phyloP scores from a whole-genome alignment of 2,113 vertebrate genomes.

The Chauna torquata region DNA sequence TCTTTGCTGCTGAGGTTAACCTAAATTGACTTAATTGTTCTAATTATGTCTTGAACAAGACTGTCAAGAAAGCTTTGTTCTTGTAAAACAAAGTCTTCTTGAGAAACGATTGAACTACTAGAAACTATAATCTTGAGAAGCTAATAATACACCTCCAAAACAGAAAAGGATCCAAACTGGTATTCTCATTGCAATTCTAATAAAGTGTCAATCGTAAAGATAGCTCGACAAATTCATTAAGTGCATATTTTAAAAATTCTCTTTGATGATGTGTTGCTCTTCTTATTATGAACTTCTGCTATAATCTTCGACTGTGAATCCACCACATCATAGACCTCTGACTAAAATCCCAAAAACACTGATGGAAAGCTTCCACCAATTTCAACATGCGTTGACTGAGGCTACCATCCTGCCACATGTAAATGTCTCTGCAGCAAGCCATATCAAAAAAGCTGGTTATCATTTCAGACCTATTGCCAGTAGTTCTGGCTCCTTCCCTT shows the following conservation, averaged over 20 bases:
- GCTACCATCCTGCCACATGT: background rate
- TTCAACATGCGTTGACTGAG: background rate
- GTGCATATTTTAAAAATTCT: background rate
- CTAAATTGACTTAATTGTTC: conserved; percentile 42
- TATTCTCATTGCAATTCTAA: background rate
- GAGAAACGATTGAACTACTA: background rate
- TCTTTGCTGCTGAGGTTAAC: conserved; percentile 15
- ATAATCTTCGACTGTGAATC: background rate
- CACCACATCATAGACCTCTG: background rate
- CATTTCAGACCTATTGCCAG: background rate
- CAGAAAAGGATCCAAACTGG: background rate
- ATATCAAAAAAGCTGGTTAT: background rate
- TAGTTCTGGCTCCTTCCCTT: background rate
- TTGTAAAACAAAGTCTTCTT: background rate
- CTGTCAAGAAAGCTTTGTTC: background rate
- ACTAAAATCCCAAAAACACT: background rate
- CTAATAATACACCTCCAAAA: background rate
- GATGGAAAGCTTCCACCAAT: background rate
- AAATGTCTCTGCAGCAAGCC: background rate
- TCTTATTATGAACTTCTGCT: background rate
- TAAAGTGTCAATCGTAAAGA: background rate
- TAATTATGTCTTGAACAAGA: conserved; percentile 22
- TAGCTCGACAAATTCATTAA: background rate
- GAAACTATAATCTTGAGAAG: background rate
- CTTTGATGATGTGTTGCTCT: background rate